phyloP scores from a whole-genome alignment of 2,888 invertebrate species.

The Sisyra nigra region DNA sequence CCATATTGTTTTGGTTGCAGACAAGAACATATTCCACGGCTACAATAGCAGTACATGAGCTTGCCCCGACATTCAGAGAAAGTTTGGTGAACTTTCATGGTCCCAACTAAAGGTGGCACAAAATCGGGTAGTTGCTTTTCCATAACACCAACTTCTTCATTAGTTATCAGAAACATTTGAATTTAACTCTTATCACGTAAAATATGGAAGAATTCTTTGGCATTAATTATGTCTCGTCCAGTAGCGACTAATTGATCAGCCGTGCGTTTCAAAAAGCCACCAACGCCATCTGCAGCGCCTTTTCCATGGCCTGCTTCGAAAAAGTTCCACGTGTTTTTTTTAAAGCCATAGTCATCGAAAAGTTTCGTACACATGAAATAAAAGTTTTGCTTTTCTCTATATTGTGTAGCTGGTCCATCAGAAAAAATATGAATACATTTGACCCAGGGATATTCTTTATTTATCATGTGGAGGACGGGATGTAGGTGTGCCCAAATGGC shows the following conservation, averaged over 20 bases:
- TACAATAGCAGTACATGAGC: too few species aligned
- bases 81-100: conserved; percentile 9
- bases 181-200: conserved; percentile 1
- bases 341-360: too few species aligned
- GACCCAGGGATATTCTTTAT: conserved; percentile 6
- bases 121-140: conserved; percentile 2
- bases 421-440: conserved; percentile 13
- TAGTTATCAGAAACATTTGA: conserved; percentile 2
- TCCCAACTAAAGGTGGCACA: conserved; percentile 7
- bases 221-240: conserved; percentile 4
- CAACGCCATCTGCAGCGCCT: conserved; percentile 4
- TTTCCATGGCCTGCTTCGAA: too few species aligned
- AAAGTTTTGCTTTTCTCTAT: conserved; percentile 17
- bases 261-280: conserved; percentile 4
- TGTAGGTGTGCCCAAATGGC: conserved; percentile 19
- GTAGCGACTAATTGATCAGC: conserved; percentile 4
- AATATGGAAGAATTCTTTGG: conserved; percentile 1
- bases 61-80: conserved; percentile 9
- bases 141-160: conserved; percentile 4
- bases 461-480: conserved; percentile 16
- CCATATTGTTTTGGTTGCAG: too few species aligned
- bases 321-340: too few species aligned
- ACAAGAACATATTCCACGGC: too few species aligned
- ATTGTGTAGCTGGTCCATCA: conserved; percentile 18
- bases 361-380: too few species aligned